Percentiles rank a stretch among this genome's conserved stretches.
These are phyloP conservation scores for Cynoglossus semilaevis DNA, from an alignment of 2,113 vertebrate species.

Conservation along the genomic window DNA sequence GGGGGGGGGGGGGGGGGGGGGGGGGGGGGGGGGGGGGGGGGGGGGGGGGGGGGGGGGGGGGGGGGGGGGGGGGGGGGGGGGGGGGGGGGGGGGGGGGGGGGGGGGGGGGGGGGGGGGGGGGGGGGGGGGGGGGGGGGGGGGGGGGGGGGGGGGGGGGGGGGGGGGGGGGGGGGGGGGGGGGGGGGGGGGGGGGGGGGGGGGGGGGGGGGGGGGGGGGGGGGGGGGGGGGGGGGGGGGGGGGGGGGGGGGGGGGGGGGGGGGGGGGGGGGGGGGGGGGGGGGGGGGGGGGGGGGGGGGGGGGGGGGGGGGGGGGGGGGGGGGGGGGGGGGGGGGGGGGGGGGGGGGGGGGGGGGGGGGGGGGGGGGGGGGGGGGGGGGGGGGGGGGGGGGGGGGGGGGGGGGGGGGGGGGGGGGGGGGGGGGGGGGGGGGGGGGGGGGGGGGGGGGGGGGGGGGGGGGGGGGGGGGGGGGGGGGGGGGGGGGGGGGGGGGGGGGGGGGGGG, in stretches of 20 bases:
- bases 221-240: slow-evolving; percentile 7
- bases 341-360: slow-evolving; percentile 8
- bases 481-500: slow-evolving; percentile 8
- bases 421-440: slow-evolving; percentile 9
- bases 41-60: neutral
- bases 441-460: slow-evolving; percentile 7
- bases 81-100: slow-evolving; percentile 1
- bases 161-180: slow-evolving; percentile 7
- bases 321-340: slow-evolving; percentile 7
- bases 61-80: neutral
- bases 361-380: slow-evolving; percentile 7
- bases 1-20: neutral
- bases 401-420: slow-evolving; percentile 6
- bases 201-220: slow-evolving; percentile 8
- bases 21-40: neutral
- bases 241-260: slow-evolving; percentile 7
- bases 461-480: slow-evolving; percentile 7
- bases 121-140: slow-evolving; percentile 6
- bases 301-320: slow-evolving; percentile 7
- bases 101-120: slow-evolving; percentile 7
- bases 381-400: slow-evolving; percentile 7
- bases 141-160: slow-evolving; percentile 9
- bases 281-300: slow-evolving; percentile 9
- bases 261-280: slow-evolving; percentile 6
- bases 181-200: slow-evolving; percentile 7